phyloP scores from a whole-genome alignment of 2,888 invertebrate species.

The Spodoptera littoralis region DNA sequence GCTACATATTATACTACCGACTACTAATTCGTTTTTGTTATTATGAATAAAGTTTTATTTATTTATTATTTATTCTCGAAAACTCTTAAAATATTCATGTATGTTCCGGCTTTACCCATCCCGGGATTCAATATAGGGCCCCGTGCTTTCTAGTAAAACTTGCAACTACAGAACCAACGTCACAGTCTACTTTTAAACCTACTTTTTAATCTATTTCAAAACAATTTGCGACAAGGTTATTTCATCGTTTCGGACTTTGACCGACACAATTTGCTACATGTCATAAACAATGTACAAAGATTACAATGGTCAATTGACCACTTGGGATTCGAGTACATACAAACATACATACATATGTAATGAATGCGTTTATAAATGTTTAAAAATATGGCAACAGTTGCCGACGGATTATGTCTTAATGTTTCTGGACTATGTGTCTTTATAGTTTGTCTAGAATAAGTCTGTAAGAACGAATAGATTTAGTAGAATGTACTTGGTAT shows the following conservation, averaged over 20 bases:
- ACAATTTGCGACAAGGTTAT: conserved; percentile 56
- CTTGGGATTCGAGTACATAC: conserved; percentile 52
- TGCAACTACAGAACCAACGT: no score
- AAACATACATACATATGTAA: conserved; percentile 2
- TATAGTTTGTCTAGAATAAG: not conserved
- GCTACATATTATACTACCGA: no score
- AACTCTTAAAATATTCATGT: no score
- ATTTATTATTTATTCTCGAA: no score
- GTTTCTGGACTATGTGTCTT: not conserved
- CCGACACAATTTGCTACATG: conserved; percentile 45
- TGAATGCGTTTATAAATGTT: conserved; percentile 28
- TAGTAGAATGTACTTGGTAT: no score
- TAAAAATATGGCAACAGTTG: conserved; percentile 13
- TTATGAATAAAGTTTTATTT: no score
- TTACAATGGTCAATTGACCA: conserved; percentile 58
- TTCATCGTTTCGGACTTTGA: conserved; percentile 59
- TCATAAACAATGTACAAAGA: conserved; percentile 49
- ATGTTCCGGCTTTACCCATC: no score
- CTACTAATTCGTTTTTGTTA: no score
- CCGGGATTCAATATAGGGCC: no score
- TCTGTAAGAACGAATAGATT: not conserved
- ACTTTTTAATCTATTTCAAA: conserved; percentile 48
- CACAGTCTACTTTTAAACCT: conserved; percentile 21
- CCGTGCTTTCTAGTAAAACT: no score
- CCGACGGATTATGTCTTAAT: not conserved